Evolutionary conservation across 2,888 invertebrate species (phyloP).

Genomic region (Tolmerus cingulatus): DNA sequence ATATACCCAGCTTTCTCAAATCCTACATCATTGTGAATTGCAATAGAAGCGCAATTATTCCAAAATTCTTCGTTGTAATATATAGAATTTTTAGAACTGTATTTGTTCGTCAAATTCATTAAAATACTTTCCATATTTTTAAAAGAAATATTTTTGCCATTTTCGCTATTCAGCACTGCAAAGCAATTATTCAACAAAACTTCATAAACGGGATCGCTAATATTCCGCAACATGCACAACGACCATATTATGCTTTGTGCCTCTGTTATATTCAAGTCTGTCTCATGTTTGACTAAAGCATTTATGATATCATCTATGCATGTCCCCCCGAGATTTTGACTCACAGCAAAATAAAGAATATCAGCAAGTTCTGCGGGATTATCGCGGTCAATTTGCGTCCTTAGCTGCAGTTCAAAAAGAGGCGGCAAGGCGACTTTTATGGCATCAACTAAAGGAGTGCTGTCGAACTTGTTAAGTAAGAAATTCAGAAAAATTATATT

Average conservation of each 20-base stretch:
- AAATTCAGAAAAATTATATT: conserved; percentile 72
- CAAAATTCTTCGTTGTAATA: conserved; percentile 71
- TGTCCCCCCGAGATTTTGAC: conserved; percentile 65
- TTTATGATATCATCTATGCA: conserved; percentile 67
- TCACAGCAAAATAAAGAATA: conserved; percentile 67
- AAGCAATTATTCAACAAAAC: conserved; percentile 67
- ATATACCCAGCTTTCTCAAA: conserved; percentile 66
- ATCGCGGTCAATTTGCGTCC: conserved; percentile 67
- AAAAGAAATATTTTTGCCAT: conserved; percentile 62
- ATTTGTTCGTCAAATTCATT: conserved; percentile 64
- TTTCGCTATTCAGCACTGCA: conserved; percentile 63
- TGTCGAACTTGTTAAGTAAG: conserved; percentile 66
- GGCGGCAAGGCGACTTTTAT: conserved; percentile 72
- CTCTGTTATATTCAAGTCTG: conserved; percentile 62
- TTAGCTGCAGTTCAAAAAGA: conserved; percentile 72
- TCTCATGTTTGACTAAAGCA: conserved; percentile 64
- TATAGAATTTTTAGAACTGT: conserved; percentile 64
- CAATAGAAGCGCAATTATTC: conserved; percentile 67
- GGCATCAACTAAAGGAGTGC: conserved; percentile 70
- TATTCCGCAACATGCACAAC: conserved; percentile 62
- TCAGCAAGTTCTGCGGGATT: conserved; percentile 66
- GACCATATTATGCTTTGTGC: conserved; percentile 69
- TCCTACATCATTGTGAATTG: conserved; percentile 65
- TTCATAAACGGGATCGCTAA: conserved; percentile 63
- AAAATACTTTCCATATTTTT: conserved; percentile 66